phyloP scores from a whole-genome alignment of 2,888 invertebrate genomes.

The Tachina grossa region DNA sequence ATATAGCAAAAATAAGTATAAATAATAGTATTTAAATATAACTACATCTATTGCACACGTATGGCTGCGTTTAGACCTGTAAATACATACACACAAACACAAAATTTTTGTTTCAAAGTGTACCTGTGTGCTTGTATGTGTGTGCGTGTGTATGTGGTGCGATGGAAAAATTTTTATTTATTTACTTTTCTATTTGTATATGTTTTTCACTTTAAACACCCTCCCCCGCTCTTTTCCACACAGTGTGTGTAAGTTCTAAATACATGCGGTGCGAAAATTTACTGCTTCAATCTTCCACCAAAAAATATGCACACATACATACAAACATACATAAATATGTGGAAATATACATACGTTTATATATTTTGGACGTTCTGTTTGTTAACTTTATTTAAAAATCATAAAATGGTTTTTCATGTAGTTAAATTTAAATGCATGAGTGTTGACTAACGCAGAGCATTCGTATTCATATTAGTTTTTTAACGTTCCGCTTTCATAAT shows the following conservation, averaged over 20 bases:
- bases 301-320: neutral
- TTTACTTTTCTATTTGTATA: constrained; percentile 4
- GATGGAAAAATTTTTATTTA: neutral
- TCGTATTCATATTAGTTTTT: neutral
- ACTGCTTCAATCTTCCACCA: neutral
- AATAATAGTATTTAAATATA: constrained; percentile 21
- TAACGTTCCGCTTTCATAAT: neutral
- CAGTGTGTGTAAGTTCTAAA: neutral
- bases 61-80: neutral
- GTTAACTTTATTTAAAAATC: constrained; percentile 72
- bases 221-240: neutral
- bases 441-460: neutral
- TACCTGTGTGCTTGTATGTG: neutral
- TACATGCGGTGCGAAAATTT: constrained; percentile 42
- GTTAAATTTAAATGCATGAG: constrained; percentile 16
- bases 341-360: neutral
- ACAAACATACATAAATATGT: neutral
- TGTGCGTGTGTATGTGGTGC: neutral
- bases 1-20: constrained; percentile 5
- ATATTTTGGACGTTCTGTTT: constrained; percentile 32
- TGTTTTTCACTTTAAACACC: constrained; percentile 17
- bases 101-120: neutral
- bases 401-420: constrained; percentile 61
- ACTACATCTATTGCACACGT: neutral
- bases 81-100: neutral